Percentiles rank a stretch among this genome's conserved stretches.
Conservation (phyloP, 2,797 vertebrate species). For the Halcyon smyrnensis region DNA sequence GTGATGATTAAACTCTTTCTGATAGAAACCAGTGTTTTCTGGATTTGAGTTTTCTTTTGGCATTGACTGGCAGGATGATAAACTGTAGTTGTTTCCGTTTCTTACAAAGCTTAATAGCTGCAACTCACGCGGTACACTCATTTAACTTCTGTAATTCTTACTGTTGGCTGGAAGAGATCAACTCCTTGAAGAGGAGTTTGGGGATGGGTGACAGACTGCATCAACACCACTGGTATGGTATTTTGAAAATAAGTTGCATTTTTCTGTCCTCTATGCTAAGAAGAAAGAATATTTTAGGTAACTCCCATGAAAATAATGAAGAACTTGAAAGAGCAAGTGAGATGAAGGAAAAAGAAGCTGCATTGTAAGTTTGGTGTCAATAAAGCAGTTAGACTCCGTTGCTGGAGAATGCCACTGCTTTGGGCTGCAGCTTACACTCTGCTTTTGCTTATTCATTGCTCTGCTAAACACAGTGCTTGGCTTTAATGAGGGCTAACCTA, state of each 20-base stretch:
- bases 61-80: not conserved
- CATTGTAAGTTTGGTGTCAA: slow-evolving; percentile 86
- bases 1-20: not conserved
- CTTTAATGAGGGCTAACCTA: not conserved
- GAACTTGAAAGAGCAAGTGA: slow-evolving; percentile 91
- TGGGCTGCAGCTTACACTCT: slow-evolving; percentile 2
- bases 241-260: slow-evolving; percentile 65
- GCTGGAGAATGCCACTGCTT: not conserved
- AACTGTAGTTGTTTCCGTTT: not conserved
- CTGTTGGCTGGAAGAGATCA: not conserved
- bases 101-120: not conserved
- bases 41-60: rapidly evolving
- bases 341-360: slow-evolving; percentile 92
- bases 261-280: slow-evolving; percentile 78
- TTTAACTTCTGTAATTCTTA: not conserved
- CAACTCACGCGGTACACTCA: not conserved
- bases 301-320: slow-evolving; percentile 80
- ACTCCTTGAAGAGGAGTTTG: not conserved
- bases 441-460: not conserved
- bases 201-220: not conserved
- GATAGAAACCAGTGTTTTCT: not conserved
- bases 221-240: not conserved
- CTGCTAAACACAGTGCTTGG: slow-evolving; percentile 5
- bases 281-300: slow-evolving; percentile 90
- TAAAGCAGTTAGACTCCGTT: not conserved